Conservation (phyloP, 2,888 invertebrate genomes). For the Malthinus seriepunctatus region DNA sequence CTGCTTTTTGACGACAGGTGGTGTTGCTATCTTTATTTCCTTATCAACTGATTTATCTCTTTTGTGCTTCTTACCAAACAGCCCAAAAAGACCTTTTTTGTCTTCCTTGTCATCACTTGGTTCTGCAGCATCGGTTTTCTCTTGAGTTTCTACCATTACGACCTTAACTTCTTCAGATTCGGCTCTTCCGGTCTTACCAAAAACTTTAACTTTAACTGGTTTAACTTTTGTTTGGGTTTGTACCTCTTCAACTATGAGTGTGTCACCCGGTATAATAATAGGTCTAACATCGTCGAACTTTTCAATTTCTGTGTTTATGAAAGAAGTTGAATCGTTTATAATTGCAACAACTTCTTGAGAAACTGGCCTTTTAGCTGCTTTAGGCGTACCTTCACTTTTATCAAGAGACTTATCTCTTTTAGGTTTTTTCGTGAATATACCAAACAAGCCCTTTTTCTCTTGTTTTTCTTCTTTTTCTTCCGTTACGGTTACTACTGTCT, state of each 20-base stretch:
- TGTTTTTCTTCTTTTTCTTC: conserved; percentile 29
- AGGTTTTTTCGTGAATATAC: conserved; percentile 33
- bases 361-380: conserved; percentile 6
- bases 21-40: too few species aligned
- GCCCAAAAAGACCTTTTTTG: conserved; percentile 29
- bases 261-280: too few species aligned
- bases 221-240: neutral
- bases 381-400: conserved; percentile 8
- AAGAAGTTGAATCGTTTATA: conserved; percentile 24
- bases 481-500: conserved; percentile 11
- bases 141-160: neutral
- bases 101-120: too few species aligned
- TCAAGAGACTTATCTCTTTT: conserved; percentile 21
- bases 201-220: neutral
- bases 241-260: neutral
- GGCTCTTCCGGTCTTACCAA: neutral
- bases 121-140: neutral
- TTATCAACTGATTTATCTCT: conserved; percentile 12
- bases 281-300: conserved; percentile 33
- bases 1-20: neutral
- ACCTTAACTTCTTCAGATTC: neutral
- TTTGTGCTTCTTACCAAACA: conserved; percentile 34
- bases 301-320: conserved; percentile 34
- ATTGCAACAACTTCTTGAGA: conserved; percentile 25
- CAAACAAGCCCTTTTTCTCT: conserved; percentile 30